Percentiles rank a stretch among this genome's conserved stretches.
Conservation (phyloP, 2,888 invertebrate species). For the Philereme transversata region DNA sequence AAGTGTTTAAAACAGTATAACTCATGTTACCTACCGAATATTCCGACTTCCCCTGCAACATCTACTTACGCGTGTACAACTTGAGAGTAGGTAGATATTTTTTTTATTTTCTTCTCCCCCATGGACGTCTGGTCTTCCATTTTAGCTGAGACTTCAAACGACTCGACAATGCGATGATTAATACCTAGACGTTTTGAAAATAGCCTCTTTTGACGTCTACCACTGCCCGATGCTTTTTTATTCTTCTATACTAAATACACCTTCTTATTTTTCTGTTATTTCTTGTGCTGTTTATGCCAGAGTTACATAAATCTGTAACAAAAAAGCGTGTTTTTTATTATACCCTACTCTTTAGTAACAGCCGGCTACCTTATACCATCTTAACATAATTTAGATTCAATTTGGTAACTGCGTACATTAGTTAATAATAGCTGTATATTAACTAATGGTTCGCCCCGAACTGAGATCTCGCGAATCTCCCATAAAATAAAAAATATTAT, state of each 20-base stretch:
- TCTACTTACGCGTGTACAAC: slow-evolving; percentile 74
- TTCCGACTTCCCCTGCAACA: slow-evolving; percentile 47
- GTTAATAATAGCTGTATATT: too few species aligned
- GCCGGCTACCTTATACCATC: too few species aligned
- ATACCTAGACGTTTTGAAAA: slow-evolving; percentile 46
- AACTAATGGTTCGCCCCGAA: too few species aligned
- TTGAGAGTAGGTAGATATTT: slow-evolving; percentile 68
- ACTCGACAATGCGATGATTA: slow-evolving; percentile 71
- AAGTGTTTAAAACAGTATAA: not conserved
- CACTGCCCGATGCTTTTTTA: slow-evolving; percentile 17
- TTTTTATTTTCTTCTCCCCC: slow-evolving; percentile 73
- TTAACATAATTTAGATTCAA: too few species aligned
- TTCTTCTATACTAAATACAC: slow-evolving; percentile 3
- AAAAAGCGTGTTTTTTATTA: too few species aligned
- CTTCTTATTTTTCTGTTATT: not conserved
- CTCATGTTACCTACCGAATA: slow-evolving; percentile 1
- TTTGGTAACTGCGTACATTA: too few species aligned
- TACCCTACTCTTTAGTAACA: too few species aligned
- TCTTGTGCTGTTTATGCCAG: not conserved
- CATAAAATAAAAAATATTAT: too few species aligned
- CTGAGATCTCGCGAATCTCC: too few species aligned
- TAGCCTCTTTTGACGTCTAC: slow-evolving; percentile 22
- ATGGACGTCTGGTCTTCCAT: slow-evolving; percentile 76
- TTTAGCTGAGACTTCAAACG: slow-evolving; percentile 70
- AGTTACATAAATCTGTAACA: too few species aligned